Evolutionary conservation across 2,888 invertebrate species (phyloP), one percentile per base, ranked within the genome.

Genomic region (Heliconius hortense): DNA sequence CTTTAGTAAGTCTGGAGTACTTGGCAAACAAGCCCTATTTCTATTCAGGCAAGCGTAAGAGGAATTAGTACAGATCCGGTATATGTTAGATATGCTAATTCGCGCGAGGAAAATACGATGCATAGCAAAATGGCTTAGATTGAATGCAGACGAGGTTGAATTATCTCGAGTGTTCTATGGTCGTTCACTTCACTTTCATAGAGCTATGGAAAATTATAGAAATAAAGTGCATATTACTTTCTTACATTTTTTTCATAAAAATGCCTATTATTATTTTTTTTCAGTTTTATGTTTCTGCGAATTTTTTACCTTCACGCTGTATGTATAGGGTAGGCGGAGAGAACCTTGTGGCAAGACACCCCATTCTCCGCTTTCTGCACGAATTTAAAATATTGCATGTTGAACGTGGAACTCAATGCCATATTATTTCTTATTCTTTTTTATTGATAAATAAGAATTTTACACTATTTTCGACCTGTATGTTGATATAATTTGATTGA

Each of bases 81-180:
- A 59, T 43, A 72, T 75, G 75, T 69, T 31, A 77, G 75, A 74
- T 74, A 75, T 77, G 77, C 64, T 75, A 77, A 74, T 77, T 72
- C 63, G 43, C 43, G 68, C 35, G 43, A 24, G 35, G 56, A 71
- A 71, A 71, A 62, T 71, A 71, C 71, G 71, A 71, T 71, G 71
- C 62, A 71, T 62, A 62, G 62, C 71, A 62, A 60, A 71, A 71
- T 39, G 62, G 60, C 26, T 71, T 43, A 71, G 71, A 71, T 60
- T 60, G 71, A 71, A 71, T 60, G 71, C 71, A 26, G 71, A 26
- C 71, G 53, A 60, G 43, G 60, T 71, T 71, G 59, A 71, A 71
- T 71, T 60, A 71, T 71, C 60, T 71, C 43, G 39, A 71, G 60
- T 39, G 26, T 43, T 60, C 60, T n/a, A 43, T 39, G 59, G 39